Evolutionary conservation across 2,888 invertebrate genomes (phyloP), one percentile per base, ranked within the genome.

Genomic region (Hyposoter dolosus): DNA sequence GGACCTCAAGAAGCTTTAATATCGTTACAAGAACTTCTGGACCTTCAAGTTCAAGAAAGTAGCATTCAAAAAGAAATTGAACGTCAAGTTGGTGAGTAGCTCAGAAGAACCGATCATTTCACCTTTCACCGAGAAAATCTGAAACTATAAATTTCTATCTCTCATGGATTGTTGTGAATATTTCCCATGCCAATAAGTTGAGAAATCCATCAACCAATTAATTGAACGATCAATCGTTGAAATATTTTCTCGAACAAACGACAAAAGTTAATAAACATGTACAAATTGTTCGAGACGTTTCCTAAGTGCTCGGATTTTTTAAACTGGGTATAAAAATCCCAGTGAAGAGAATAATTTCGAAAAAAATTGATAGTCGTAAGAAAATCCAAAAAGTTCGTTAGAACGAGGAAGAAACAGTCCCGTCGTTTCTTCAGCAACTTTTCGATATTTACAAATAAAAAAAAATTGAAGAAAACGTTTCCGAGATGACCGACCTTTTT

Each of bases 1-100:
- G 97, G 97, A 0, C 96, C 97, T 0, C 96, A 97, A 12, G 98
- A 98, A 90, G 97, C 97, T 0, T 95, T 97, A 63, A 95, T 97
- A 56, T 97, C 98, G 1, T 96, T 98, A 7, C 95, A 97, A 90
- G 98, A 98, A 93, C 95, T 98, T 78, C 95, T 98, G 17, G 98
- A 98, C 93, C 94, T 98, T 66, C 95, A 96, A 89, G 95, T 98
- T 76, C 95, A 96, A 17, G 96, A 97, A 90, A 95, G 96, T 9
- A 95, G 96, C 89, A 96, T 97, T 15, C 95, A 97, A 69, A 95
- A 96, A 87, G 97, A 97, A 89, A 95, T 97, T 40, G 98, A 98
- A 94, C 96, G 96, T 1, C 96, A 97, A 91, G 97, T 97, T 89
- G 98, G 98, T 97, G 93, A 93, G 91, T 94, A 19, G 19, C 10